Conservation (phyloP, 2,888 invertebrate genomes). For the Aleiodes testaceus region DNA sequence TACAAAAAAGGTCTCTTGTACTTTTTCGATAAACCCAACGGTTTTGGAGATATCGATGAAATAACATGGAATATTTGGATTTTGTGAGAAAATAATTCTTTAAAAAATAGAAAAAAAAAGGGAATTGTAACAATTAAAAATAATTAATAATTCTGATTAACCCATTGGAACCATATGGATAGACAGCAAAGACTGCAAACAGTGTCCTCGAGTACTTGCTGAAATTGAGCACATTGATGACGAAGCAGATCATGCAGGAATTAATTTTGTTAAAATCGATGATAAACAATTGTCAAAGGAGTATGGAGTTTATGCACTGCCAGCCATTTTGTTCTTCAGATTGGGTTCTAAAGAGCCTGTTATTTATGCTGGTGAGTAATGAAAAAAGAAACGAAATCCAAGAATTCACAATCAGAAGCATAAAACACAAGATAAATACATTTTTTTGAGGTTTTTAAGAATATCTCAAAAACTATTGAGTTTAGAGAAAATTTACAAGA, state of each 20-base stretch:
- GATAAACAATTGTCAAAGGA: slow-evolving; percentile 91
- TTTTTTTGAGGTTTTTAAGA: background rate
- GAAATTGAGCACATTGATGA: slow-evolving; percentile 96
- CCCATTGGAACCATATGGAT: slow-evolving; percentile 73
- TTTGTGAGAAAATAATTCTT: slow-evolving; percentile 4
- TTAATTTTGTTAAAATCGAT: slow-evolving; percentile 94
- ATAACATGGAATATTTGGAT: background rate
- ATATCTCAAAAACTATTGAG: background rate
- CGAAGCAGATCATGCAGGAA: slow-evolving; percentile 91
- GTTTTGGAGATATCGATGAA: background rate
- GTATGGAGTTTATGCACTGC: slow-evolving; percentile 91
- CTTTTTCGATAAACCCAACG: background rate
- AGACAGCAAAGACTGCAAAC: slow-evolving; percentile 97
- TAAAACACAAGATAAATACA: background rate
- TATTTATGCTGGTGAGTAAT: slow-evolving; percentile 85
- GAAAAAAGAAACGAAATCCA: slow-evolving; percentile 21
- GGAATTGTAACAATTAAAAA: slow-evolving; percentile 1
- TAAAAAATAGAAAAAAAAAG: slow-evolving; percentile 10
- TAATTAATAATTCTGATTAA: slow-evolving; percentile 43
- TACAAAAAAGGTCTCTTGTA: no score
- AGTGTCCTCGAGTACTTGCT: slow-evolving; percentile 89
- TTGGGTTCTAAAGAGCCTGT: slow-evolving; percentile 90
- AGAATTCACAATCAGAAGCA: background rate
- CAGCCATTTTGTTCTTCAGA: slow-evolving; percentile 93
- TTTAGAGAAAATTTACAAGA: no score